A percentile compares a stretch with the other conserved stretches of the same genome.
Conservation (phyloP, 2,113 vertebrate genomes). For the Struthidea cinerea region DNA sequence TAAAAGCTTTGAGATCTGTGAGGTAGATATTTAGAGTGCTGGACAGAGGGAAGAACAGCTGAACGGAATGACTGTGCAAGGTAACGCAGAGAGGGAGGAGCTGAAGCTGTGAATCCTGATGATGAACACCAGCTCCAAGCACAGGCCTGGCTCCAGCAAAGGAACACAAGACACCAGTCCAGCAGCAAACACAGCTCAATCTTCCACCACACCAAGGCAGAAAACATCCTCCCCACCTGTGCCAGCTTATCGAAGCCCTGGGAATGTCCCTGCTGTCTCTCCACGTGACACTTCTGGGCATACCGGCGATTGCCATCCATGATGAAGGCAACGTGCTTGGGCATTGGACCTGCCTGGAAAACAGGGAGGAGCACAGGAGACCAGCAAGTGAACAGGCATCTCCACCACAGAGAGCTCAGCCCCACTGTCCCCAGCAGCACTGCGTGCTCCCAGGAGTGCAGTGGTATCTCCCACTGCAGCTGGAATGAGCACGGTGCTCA, state of each 20-base stretch:
- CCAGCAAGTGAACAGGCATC: accelerated
- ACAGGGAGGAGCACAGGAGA: neutral
- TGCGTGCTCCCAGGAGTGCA: accelerated
- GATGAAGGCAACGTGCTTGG: constrained; percentile 95
- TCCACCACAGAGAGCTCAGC: accelerated
- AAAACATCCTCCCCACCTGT: constrained; percentile 76
- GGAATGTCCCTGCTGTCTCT: constrained; percentile 88
- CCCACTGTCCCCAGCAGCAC: neutral
- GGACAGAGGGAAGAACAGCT: neutral
- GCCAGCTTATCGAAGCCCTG: constrained; percentile 96
- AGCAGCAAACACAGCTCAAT: neutral
- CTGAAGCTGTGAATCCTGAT: neutral
- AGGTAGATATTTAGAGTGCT: neutral
- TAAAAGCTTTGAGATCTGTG: neutral
- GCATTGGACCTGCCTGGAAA: constrained; percentile 90
- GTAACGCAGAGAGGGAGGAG: neutral
- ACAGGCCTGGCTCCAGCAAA: neutral
- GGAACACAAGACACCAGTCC: neutral
- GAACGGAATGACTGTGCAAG: neutral
- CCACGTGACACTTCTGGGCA: constrained; percentile 87
- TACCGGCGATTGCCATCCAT: constrained; percentile 98
- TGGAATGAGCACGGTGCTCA: neutral
- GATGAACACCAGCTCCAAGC: neutral
- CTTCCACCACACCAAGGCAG: neutral
- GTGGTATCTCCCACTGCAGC: accelerated